Conservation (phyloP, 2,797 vertebrate species). For the Sphaeramia orbicularis region DNA sequence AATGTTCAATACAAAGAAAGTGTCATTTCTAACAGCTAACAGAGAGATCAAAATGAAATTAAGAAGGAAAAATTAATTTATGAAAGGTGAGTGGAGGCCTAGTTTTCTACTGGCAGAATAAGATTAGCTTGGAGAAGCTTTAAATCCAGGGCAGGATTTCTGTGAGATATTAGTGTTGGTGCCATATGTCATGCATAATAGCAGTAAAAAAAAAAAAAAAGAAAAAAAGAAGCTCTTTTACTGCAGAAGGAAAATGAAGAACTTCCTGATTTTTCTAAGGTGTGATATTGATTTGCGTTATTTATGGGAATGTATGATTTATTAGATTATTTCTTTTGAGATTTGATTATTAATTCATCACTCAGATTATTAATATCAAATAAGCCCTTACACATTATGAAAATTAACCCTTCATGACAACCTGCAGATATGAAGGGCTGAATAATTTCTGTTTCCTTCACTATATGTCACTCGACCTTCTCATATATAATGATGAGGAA, state of each 20-base stretch:
- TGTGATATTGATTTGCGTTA: too few relatives aligned
- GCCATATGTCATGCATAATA: constrained; percentile 29
- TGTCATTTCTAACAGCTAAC: constrained; percentile 33
- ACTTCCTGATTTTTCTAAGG: too few relatives aligned
- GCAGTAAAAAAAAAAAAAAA: constrained; percentile 7
- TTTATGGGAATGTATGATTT: too few relatives aligned
- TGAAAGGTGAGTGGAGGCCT: constrained; percentile 15
- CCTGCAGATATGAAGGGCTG: background rate
- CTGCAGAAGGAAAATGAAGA: background rate
- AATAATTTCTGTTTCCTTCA: background rate
- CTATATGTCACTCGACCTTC: background rate
- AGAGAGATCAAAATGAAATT: constrained; percentile 50
- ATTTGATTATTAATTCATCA: background rate
- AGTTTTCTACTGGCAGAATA: constrained; percentile 35
- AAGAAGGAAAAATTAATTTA: constrained; percentile 48
- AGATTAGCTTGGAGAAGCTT: constrained; percentile 33
- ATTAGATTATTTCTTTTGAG: background rate
- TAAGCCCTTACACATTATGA: too few relatives aligned
- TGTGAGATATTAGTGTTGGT: constrained; percentile 16
- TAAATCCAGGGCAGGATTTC: constrained; percentile 14
- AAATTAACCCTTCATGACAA: background rate
- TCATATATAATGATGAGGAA: background rate
- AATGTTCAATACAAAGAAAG: constrained; percentile 39
- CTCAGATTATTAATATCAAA: background rate
- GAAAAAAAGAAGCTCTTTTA: constrained; percentile 14